Evolutionary conservation across 2,113 vertebrate genomes (phyloP).

Genomic region (Melanocharis versteri): DNA sequence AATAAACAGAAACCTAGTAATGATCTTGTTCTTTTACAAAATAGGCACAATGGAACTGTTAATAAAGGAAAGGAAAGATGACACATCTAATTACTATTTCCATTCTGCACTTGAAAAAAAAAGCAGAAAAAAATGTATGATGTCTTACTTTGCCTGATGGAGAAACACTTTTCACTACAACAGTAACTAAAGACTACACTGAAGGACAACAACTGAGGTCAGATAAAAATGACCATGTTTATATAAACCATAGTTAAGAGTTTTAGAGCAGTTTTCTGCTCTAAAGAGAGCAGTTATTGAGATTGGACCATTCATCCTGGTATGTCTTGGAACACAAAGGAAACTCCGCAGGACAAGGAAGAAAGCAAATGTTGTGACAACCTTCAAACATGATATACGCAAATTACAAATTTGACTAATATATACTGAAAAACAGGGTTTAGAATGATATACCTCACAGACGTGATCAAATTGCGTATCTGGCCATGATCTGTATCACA

Average conservation of each 20-base stretch:
- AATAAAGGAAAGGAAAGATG: neutral
- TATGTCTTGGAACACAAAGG: neutral
- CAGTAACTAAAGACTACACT: neutral
- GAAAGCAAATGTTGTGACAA: neutral
- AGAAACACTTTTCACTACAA: constrained; percentile 4
- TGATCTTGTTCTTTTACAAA: neutral
- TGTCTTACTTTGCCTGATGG: neutral
- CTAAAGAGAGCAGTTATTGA: neutral
- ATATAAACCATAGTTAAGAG: neutral
- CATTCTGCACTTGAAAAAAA: neutral
- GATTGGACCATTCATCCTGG: neutral
- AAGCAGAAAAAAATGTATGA: neutral
- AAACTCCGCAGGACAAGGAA: neutral
- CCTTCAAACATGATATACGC: neutral
- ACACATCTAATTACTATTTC: neutral
- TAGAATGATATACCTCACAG: neutral
- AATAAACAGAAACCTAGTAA: neutral
- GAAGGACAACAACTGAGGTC: neutral
- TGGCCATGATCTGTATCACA: neutral
- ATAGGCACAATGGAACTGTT: neutral
- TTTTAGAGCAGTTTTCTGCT: neutral
- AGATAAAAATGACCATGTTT: neutral
- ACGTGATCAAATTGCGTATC: neutral
- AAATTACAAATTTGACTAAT: neutral
- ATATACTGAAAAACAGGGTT: neutral